Evolutionary conservation across 2,888 invertebrate species (phyloP), one percentile per base, ranked within the genome.

Genomic region (Neoitamus cyanurus): DNA sequence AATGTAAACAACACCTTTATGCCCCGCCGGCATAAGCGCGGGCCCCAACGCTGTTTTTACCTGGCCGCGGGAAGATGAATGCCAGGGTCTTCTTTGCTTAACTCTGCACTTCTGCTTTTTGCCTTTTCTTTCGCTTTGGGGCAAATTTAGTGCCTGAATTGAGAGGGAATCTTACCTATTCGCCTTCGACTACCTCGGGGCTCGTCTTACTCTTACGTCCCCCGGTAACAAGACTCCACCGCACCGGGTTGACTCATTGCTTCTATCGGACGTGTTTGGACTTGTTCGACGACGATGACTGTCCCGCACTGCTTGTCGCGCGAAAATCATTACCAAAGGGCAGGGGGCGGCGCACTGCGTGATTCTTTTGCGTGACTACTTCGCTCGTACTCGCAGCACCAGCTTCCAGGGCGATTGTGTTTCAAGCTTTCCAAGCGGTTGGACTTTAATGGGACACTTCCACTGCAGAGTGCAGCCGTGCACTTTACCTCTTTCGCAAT

Each of bases 1-100:
- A 20, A 20, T 73, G 73, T 73, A 73, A 73, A 73, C 73, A 73
- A 73, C 73, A 73, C 73, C 73, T 73, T 73, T 34, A 13, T 73
- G 73, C 11, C 36, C 73, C 34, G 73, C 4, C 36, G 36, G 20
- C 5, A 15, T n/a, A n/a, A 70, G 31, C 70, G 31, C 70, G 31
- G 58, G n/a, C n/a, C 25, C 30, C 36, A 15, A 20, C 73, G 20
- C n/a, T 1, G 70, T 15, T 36, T 36, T 73, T 73, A 73, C 34
- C 34, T 73, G 36, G 34, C 5, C 15, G 11, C 73, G 73, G n/a
- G 36, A 73, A 73, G 73, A 73, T 11, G 73, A 73, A 70, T 31
- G 70, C 70, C 70, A 70, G 70, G 70, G 70, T 31, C 70, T 70
- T 31, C 70, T 70, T 70, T 70, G 70, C 31, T 15, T 31, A 70